Evolutionary conservation across 2,113 vertebrate genomes (phyloP), one percentile per base, ranked within the genome.

Genomic region (Pelusios castaneus): DNA sequence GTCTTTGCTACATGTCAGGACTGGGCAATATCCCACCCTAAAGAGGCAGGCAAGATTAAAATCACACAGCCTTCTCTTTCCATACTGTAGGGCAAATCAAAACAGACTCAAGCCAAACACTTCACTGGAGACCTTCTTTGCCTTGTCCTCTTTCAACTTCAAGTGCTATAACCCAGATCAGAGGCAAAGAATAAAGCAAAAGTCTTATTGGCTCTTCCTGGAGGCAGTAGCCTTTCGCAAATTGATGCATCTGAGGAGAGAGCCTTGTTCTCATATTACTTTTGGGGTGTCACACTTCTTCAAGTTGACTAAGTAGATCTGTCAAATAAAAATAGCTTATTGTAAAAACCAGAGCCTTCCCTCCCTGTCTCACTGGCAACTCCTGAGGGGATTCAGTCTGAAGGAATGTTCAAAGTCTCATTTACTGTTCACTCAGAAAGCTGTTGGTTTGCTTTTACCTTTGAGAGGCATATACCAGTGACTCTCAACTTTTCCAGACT

Each of bases 211-310:
- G 43, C 76, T 94, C 90, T 75, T 45, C 70, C 77, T 85, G 84
- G 54, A 93, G 56, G 31, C 51, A 43, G 24, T 76, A 91, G 60
- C 43, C 43, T 89, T 95, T 88, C 77, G 49, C 51, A 31, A 10
- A 49, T 80, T 1, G 0, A 2, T 29, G 89, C 10, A 1, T 27
- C 77, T 12, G 19, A 1, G 0, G 0, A 0, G 82, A 27, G 49
- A 95, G 17, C 41, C 52, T 2, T 0, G 24, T 27, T 55, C 21
- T 41, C 24, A 38, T 0, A 0, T 47, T 86, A 58, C 29, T 51
- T 10, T 17, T 49, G n/a, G 3, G 8, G 31, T n/a, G 31, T 67
- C 31, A 19, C 58, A 34, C 29, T 67, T 67, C 29, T 67, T 67
- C 7, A n/a, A 67, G 31, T 34, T 34, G 60, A 63, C 60, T 9